Evolutionary conservation across 2,797 vertebrate genomes (phyloP).

Genomic region (Muscicapa striata): DNA sequence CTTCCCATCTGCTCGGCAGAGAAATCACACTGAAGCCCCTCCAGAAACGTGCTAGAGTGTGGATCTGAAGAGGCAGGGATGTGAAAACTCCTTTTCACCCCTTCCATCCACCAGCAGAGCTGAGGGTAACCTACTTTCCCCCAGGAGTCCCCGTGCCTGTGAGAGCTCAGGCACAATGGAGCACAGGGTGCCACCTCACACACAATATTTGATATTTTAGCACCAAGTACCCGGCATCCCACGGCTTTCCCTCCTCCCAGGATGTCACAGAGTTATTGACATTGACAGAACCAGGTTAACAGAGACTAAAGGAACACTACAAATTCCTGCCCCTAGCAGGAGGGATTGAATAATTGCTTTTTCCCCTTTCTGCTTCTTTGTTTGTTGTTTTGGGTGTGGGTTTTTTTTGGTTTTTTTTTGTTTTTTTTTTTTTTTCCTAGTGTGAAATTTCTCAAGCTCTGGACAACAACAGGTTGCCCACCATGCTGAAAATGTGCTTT

Average conservation of each 20-base stretch:
- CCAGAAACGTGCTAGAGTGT: fast-evolving
- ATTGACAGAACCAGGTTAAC: conserved; percentile 60
- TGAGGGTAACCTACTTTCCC: neutral
- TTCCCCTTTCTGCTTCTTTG: fast-evolving
- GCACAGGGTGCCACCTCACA: neutral
- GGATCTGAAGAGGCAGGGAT: neutral
- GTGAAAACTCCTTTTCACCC: neutral
- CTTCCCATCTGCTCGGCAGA: neutral
- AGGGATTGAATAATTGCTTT: neutral
- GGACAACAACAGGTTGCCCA: neutral
- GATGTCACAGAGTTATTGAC: conserved; percentile 15
- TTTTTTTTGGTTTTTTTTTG: no score
- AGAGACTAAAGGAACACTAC: neutral
- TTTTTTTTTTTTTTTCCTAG: fast-evolving
- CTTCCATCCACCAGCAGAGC: neutral
- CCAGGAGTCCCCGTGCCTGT: neutral
- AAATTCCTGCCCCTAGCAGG: neutral
- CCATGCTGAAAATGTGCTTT: fast-evolving
- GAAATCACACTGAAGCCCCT: neutral
- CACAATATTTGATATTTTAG: neutral
- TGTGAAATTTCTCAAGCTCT: neutral
- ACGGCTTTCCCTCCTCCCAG: neutral
- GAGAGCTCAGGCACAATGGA: neutral
- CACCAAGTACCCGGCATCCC: neutral
- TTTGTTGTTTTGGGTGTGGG: no score